These are phyloP conservation scores for Drosophila obscura DNA, from an alignment of 1,140 invertebrate species.

Conservation along the genomic window DNA sequence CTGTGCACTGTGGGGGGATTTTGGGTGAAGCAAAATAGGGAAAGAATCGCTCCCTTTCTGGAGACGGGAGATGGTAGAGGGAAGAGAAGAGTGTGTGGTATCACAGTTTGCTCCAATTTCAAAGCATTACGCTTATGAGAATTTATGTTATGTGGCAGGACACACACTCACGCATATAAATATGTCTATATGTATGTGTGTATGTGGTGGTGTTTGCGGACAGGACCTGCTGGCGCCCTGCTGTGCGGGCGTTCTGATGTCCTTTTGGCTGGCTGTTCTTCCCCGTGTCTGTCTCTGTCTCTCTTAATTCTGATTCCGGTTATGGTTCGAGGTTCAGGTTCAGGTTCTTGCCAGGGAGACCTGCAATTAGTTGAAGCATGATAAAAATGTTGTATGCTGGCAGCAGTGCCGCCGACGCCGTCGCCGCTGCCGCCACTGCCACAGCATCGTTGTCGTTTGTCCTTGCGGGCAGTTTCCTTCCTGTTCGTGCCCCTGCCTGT, in stretches of 20 bases:
- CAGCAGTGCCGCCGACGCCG: not conserved
- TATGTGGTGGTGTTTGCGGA: slow-evolving; percentile 5
- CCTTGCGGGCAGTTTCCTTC: slow-evolving; percentile 8
- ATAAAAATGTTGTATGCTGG: slow-evolving; percentile 65
- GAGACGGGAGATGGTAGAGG: no score
- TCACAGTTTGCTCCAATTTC: slow-evolving; percentile 75
- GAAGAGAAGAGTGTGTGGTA: slow-evolving; percentile 26
- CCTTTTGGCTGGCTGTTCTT: slow-evolving; percentile 12
- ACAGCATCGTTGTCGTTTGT: not conserved
- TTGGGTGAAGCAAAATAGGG: no score
- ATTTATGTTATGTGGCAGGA: slow-evolving; percentile 71
- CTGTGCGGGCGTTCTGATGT: slow-evolving; percentile 32
- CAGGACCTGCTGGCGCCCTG: slow-evolving; percentile 55
- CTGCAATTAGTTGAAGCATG: slow-evolving; percentile 72
- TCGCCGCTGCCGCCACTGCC: not conserved
- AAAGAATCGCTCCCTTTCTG: no score
- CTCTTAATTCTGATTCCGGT: slow-evolving; percentile 14
- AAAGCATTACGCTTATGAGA: slow-evolving; percentile 81
- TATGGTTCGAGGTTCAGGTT: slow-evolving; percentile 9
- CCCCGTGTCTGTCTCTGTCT: slow-evolving; percentile 1
- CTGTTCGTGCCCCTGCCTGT: not conserved
- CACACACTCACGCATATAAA: slow-evolving; percentile 14
- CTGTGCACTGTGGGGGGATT: slow-evolving; percentile 11
- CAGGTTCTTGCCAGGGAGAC: slow-evolving; percentile 14
- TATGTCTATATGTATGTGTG: not conserved